Conservation (phyloP, 2,888 invertebrate genomes). For the Eumacrocentrus americanus region DNA sequence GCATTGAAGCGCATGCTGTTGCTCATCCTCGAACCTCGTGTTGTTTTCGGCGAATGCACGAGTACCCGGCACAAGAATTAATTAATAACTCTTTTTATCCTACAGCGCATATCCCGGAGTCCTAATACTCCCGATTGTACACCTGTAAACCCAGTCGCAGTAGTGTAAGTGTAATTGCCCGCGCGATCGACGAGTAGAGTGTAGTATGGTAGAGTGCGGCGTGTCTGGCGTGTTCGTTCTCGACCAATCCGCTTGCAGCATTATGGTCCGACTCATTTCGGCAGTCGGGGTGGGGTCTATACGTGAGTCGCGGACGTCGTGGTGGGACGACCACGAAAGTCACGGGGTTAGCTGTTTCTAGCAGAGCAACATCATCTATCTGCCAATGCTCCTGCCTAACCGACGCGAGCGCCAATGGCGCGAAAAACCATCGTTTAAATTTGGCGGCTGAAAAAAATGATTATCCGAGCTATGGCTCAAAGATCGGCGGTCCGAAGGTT, state of each 20-base stretch:
- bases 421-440: slow-evolving; percentile 7
- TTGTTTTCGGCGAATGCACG: no score
- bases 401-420: slow-evolving; percentile 10
- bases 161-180: slow-evolving; percentile 2
- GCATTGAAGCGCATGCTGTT: no score
- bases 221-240: slow-evolving; percentile 38
- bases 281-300: slow-evolving; percentile 26
- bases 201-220: no score
- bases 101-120: no score
- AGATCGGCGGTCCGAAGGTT: slow-evolving; percentile 2
- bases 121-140: background rate
- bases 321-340: background rate
- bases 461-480: slow-evolving; percentile 8
- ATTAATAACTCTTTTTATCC: no score
- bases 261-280: slow-evolving; percentile 38
- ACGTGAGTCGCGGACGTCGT: slow-evolving; percentile 25
- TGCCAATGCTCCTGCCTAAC: background rate
- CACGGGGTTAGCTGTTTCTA: background rate
- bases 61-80: no score
- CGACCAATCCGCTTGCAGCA: slow-evolving; percentile 31
- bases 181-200: slow-evolving; percentile 29
- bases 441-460: no score
- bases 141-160: background rate
- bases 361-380: background rate
- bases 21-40: no score